A percentile compares a stretch with the other conserved stretches of the same genome.
Evolutionary conservation across 2,888 invertebrate species (phyloP).

Genomic region (Epinotia ramella): DNA sequence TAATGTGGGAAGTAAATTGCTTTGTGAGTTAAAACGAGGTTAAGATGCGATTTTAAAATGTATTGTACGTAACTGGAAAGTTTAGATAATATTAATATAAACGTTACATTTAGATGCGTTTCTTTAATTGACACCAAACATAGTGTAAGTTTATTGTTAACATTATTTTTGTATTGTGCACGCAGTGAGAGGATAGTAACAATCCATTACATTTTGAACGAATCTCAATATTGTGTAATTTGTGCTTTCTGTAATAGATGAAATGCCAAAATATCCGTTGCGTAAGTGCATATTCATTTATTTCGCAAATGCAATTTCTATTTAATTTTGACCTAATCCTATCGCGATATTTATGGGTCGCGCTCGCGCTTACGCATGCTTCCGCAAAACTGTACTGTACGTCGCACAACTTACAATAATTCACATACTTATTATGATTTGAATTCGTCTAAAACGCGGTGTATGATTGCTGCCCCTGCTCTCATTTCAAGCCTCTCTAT

Average conservation of each 20-base stretch:
- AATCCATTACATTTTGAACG: not conserved
- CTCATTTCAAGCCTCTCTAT: not conserved
- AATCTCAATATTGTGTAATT: no score
- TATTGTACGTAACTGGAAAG: not conserved
- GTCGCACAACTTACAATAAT: no score
- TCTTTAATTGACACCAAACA: not conserved
- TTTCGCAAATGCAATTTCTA: not conserved
- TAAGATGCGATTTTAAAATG: conserved; percentile 7
- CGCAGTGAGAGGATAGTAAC: not conserved
- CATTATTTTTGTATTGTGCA: not conserved
- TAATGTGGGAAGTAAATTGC: conserved; percentile 41
- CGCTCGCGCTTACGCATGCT: not conserved
- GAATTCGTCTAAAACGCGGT: no score
- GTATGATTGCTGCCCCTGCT: not conserved
- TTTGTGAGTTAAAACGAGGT: conserved; percentile 1
- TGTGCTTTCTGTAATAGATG: no score
- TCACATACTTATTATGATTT: not conserved
- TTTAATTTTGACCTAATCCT: not conserved
- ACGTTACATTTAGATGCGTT: not conserved
- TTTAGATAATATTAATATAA: no score
- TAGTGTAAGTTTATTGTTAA: not conserved
- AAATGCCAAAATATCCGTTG: no score
- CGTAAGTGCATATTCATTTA: no score
- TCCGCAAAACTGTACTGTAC: no score
- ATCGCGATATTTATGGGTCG: not conserved